phyloP scores from a whole-genome alignment of 2,888 invertebrate genomes.

The Drosophila suboccidentalis region DNA sequence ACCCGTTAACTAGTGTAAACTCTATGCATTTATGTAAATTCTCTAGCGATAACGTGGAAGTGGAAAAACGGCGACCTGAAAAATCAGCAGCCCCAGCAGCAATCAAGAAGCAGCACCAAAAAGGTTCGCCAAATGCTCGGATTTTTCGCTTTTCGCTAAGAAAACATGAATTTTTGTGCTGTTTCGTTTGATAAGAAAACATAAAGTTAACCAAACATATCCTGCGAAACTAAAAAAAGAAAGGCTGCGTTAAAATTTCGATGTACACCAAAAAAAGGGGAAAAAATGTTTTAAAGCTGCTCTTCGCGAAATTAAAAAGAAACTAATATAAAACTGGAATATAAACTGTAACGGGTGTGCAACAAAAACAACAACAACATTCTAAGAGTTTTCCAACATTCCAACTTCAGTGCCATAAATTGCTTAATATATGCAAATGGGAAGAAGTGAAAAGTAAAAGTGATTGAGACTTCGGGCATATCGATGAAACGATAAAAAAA shows the following conservation, averaged over 20 bases:
- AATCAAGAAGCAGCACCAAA: slow-evolving; percentile 54
- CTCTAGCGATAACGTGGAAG: slow-evolving; percentile 64
- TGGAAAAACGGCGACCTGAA: slow-evolving; percentile 75
- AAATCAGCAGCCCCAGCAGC: slow-evolving; percentile 69
- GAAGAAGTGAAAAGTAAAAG: slow-evolving; percentile 77
- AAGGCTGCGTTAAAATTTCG: slow-evolving; percentile 69
- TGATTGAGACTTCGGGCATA: slow-evolving; percentile 55
- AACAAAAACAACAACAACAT: slow-evolving; percentile 12
- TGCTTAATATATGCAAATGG: slow-evolving; percentile 30
- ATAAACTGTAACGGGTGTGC: slow-evolving; percentile 18
- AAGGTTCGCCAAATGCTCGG: slow-evolving; percentile 56
- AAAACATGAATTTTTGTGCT: slow-evolving; percentile 5
- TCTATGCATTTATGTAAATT: slow-evolving; percentile 82
- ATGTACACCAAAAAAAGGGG: slow-evolving; percentile 75
- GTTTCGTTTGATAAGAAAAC: slow-evolving; percentile 12
- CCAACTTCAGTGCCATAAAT: slow-evolving; percentile 31
- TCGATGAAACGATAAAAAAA: slow-evolving; percentile 67
- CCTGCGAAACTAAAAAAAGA: slow-evolving; percentile 38
- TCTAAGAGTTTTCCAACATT: slow-evolving; percentile 20
- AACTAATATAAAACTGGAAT: background rate
- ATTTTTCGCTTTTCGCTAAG: slow-evolving; percentile 1
- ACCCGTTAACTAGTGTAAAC: slow-evolving; percentile 71
- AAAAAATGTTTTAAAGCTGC: slow-evolving; percentile 52
- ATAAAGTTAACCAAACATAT: slow-evolving; percentile 20
- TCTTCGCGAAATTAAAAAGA: no score